phyloP scores from a whole-genome alignment of 2,888 invertebrate genomes.

The Gnatocerus cornutus region DNA sequence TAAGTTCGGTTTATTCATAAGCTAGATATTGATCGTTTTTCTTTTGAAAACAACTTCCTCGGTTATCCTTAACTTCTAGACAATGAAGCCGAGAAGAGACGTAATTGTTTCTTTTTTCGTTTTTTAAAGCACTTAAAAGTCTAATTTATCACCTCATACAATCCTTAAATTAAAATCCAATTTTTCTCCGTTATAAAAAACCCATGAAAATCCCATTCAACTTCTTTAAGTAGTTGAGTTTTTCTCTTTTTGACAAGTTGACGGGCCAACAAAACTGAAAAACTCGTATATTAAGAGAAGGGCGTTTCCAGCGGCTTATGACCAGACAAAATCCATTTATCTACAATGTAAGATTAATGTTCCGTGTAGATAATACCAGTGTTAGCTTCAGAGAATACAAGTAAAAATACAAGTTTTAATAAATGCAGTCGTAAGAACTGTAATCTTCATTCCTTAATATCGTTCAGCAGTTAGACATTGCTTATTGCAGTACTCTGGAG shows the following conservation, averaged over 20 bases:
- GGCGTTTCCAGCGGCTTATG: constrained; percentile 1
- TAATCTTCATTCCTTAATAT: constrained; percentile 43
- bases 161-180: background rate
- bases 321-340: constrained; percentile 14
- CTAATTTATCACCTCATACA: background rate
- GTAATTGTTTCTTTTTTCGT: no score
- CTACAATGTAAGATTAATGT: constrained; percentile 16
- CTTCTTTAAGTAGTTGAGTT: background rate
- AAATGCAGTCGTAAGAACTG: constrained; percentile 25
- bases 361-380: constrained; percentile 14
- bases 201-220: background rate
- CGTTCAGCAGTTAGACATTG: constrained; percentile 48
- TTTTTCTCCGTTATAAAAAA: background rate
- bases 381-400: constrained; percentile 2
- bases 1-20: no score
- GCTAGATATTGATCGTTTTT: no score
- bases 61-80: no score
- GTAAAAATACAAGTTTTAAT: constrained; percentile 23
- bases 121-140: no score
- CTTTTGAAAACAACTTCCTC: no score
- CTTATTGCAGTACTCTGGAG: constrained; percentile 50
- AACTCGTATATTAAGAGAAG: constrained; percentile 5
- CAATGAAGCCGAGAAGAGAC: no score
- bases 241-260: background rate
- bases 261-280: constrained; percentile 1